Percentiles rank a stretch among this genome's conserved stretches.
Conservation (phyloP, 2,113 vertebrate genomes). For the Aptenodytes patagonicus region DNA sequence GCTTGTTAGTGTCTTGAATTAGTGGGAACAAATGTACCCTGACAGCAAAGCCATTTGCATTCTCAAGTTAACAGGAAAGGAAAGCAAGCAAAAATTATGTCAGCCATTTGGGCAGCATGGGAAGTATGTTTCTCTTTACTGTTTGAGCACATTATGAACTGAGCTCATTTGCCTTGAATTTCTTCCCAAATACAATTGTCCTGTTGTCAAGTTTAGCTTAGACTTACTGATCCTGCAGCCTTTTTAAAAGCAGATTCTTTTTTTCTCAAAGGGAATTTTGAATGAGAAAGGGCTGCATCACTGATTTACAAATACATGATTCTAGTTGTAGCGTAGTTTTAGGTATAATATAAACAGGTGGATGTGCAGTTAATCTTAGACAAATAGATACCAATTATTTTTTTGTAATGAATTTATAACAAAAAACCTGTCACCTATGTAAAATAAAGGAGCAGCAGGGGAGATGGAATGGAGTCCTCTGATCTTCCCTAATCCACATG, state of each 20-base stretch:
- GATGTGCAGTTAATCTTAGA: background rate
- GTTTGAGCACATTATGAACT: background rate
- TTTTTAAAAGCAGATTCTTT: background rate
- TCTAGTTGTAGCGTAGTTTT: background rate
- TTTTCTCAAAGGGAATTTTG: background rate
- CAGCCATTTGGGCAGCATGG: background rate
- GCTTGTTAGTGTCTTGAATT: constrained; percentile 33
- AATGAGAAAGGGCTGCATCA: background rate
- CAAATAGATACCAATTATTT: background rate
- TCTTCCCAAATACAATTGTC: background rate
- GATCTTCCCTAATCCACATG: background rate
- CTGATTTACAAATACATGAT: background rate
- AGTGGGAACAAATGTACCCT: constrained; percentile 35
- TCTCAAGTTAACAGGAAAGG: constrained; percentile 22
- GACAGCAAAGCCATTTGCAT: constrained; percentile 42
- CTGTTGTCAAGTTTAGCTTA: background rate
- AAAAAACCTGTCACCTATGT: background rate
- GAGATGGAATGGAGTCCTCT: background rate
- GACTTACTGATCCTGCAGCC: constrained; percentile 9
- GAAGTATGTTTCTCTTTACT: background rate
- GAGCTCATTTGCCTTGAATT: constrained; percentile 11
- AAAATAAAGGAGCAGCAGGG: background rate
- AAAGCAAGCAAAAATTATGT: constrained; percentile 44
- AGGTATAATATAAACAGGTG: background rate
- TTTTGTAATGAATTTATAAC: background rate